Conservation (phyloP, 2,113 vertebrate species). For the Sturnira hondurensis region DNA sequence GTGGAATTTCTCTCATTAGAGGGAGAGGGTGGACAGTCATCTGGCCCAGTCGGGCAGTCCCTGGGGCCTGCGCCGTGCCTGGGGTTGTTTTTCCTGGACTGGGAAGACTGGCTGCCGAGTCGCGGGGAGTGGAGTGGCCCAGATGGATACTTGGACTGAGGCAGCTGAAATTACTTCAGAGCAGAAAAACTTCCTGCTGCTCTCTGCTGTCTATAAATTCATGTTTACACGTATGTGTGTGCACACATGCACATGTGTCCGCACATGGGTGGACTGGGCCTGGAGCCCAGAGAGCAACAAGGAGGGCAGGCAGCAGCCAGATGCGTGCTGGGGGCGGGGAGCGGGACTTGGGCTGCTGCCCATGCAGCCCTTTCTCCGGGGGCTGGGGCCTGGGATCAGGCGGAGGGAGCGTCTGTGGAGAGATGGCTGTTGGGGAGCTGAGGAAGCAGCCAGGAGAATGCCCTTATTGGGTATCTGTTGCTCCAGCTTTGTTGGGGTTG, state of each 20-base stretch:
- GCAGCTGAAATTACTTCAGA: conserved; percentile 15
- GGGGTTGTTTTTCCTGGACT: background rate
- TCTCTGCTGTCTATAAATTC: background rate
- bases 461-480: background rate
- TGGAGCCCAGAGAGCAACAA: conserved; percentile 48
- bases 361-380: background rate
- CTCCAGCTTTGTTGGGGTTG: background rate
- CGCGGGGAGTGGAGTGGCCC: background rate
- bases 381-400: background rate
- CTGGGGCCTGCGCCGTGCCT: background rate
- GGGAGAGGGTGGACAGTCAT: background rate
- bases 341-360: background rate
- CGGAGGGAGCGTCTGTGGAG: background rate
- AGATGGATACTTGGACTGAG: background rate
- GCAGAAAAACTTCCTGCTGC: conserved; percentile 22
- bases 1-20: background rate
- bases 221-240: conserved; percentile 1
- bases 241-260: background rate
- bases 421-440: background rate
- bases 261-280: conserved; percentile 23
- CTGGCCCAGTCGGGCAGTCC: background rate
- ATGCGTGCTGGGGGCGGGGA: background rate
- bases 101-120: background rate
- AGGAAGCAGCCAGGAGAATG: background rate
- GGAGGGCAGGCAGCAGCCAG: background rate